phyloP scores from a whole-genome alignment of 1,140 invertebrate species.

The Triops longicaudatus region DNA sequence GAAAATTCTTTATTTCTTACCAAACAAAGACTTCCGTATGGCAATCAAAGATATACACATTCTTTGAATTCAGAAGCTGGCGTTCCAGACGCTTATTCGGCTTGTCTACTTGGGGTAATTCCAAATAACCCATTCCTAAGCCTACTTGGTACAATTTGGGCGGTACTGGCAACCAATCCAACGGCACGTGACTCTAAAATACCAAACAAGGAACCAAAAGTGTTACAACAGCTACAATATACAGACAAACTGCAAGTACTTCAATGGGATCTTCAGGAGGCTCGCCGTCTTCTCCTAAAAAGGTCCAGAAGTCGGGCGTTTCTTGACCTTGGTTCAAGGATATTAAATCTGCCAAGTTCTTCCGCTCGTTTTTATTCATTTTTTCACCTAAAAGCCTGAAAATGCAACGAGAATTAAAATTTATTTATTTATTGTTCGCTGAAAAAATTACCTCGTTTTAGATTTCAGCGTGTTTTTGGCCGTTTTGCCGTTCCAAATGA shows the following conservation, averaged over 20 bases:
- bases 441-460: not conserved
- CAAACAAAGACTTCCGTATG: slow-evolving; percentile 96
- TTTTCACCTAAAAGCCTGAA: slow-evolving; percentile 86
- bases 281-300: slow-evolving; percentile 47
- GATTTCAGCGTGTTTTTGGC: slow-evolving; percentile 92
- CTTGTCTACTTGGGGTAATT: slow-evolving; percentile 89
- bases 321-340: slow-evolving; percentile 75
- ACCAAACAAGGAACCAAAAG: slow-evolving; percentile 22
- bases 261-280: slow-evolving; percentile 34
- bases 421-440: too few relatives aligned
- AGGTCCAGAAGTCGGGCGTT: slow-evolving; percentile 72
- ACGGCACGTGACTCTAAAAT: slow-evolving; percentile 66
- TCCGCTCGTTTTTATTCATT: slow-evolving; percentile 97
- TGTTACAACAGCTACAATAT: slow-evolving; percentile 21
- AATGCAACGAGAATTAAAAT: not conserved
- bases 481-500: slow-evolving; percentile 55
- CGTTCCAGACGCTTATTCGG: slow-evolving; percentile 64
- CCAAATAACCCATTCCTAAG: slow-evolving; percentile 96
- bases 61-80: slow-evolving; percentile 74
- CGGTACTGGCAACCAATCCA: slow-evolving; percentile 61
- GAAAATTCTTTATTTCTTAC: slow-evolving; percentile 42
- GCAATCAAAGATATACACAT: slow-evolving; percentile 96
- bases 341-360: slow-evolving; percentile 85
- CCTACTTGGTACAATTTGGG: slow-evolving; percentile 88
- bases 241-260: slow-evolving; percentile 20